Base-by-base conservation (phyloP, 2,797 vertebrate genomes). In the Phoeniculus purpureus region DNA sequence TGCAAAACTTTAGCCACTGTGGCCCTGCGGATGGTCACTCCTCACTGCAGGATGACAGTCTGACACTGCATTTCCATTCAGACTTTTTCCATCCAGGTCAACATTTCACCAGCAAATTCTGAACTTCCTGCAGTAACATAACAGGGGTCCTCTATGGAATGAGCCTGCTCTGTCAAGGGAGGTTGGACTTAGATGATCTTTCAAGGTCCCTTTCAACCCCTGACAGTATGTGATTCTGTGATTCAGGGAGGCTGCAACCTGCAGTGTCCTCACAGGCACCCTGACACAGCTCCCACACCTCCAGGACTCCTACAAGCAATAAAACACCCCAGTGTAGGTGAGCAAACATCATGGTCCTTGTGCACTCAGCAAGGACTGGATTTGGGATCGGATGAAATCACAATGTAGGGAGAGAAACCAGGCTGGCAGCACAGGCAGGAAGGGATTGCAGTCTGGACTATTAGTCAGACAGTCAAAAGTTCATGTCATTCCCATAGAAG, bases 401-500 rank as follows among this genome's bases (percentile, higher is more conserved):
- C 13, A 45, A 27, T 7, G 37, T 91, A 60, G 22, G 60, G 17
- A 90, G 32, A 65, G n/a, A 19, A 76, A 48, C 26, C 83, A 79
- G 73, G 43, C 68, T 87, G 67, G 89, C 85, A 83, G 66, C 13
- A 3, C 17, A 58, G 43, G 37, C 78, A 79, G 58, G 29, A 52
- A 71, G 34, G 68, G 68, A 76, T 8, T 60, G 31, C 14, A 29
- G 85, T 85, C 59, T n/a, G 9, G 25, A 56, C 32, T 12, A 65
- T 87, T 76, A 92, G 80, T 90, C 92, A 87, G 82, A 70, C 62
- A 90, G 89, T 88, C 84, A 85, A 83, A 88, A 90, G 89, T 90
- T 90, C 81, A 80, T 1, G 0, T 31, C 43, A 67, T 92, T 93
- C 94, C 92, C 89, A 85, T 73, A 76, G 54, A 75, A 87, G 32